A percentile compares a stretch with the other conserved stretches of the same genome.
These are phyloP conservation scores for Drosophila meridiana DNA, from an alignment of 2,888 invertebrate genomes.

Conservation along the genomic window DNA sequence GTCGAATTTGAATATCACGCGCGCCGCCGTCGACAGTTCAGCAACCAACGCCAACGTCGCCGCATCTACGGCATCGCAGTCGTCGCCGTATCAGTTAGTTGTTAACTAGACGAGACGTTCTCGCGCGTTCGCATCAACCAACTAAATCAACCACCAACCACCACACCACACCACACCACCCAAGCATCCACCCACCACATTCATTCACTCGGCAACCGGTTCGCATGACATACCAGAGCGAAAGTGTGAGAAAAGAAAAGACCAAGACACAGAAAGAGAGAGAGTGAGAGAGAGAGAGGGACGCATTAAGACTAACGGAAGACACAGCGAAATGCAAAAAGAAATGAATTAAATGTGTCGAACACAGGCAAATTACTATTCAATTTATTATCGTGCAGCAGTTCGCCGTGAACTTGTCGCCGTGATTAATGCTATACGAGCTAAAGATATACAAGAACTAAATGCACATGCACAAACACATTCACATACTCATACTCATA, in stretches of 20 bases:
- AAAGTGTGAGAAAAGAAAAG: neutral
- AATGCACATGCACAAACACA: neutral
- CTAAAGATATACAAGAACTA: constrained; percentile 1
- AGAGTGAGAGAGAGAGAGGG: constrained; percentile 17
- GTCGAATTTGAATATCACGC: constrained; percentile 78
- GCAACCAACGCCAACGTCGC: constrained; percentile 60
- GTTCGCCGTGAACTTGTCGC: constrained; percentile 61
- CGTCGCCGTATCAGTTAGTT: constrained; percentile 70
- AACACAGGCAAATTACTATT: constrained; percentile 59
- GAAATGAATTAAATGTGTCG: constrained; percentile 42
- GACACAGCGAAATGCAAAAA: constrained; percentile 13
- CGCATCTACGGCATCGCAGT: constrained; percentile 47
- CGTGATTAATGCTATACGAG: constrained; percentile 37
- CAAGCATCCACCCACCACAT: neutral
- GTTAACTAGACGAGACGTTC: constrained; percentile 70
- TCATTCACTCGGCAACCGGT: constrained; percentile 9
- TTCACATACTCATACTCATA: neutral
- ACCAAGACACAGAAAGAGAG: neutral
- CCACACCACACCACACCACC: constrained; percentile 8
- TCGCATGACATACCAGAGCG: constrained; percentile 6
- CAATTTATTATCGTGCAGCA: constrained; percentile 54
- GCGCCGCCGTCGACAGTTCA: constrained; percentile 57
- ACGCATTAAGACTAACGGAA: constrained; percentile 24
- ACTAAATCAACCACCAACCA: neutral
- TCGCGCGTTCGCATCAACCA: constrained; percentile 44